Percentiles rank a stretch among this genome's conserved stretches.
phyloP scores from a whole-genome alignment of 2,888 invertebrate genomes.

The Melieria crassipennis region DNA sequence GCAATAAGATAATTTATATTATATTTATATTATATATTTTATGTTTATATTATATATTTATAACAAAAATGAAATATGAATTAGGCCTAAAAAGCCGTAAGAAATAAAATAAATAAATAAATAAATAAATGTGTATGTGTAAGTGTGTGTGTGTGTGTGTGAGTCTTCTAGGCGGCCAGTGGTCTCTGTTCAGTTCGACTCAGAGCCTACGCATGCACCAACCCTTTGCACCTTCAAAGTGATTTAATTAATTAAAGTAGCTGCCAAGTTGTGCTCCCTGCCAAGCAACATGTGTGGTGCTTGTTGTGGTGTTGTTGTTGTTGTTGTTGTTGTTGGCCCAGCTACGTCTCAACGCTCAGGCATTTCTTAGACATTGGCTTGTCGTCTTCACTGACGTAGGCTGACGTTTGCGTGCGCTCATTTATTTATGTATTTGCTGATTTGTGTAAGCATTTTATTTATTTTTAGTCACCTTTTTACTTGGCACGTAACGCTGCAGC shows the following conservation, averaged over 20 bases:
- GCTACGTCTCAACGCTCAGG: slow-evolving; percentile 44
- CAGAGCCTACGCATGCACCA: background rate
- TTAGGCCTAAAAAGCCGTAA: too few relatives aligned
- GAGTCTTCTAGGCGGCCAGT: background rate
- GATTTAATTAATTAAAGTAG: slow-evolving; percentile 18
- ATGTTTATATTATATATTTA: too few relatives aligned
- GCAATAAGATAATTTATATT: too few relatives aligned
- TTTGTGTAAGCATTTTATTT: too few relatives aligned
- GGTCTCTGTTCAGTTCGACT: background rate
- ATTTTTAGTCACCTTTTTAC: too few relatives aligned
- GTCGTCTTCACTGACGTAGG: too few relatives aligned
- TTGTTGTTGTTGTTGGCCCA: slow-evolving; percentile 4
- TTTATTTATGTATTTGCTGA: slow-evolving; percentile 38
- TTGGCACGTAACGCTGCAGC: background rate
- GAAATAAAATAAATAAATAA: too few relatives aligned
- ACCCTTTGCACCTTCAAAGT: slow-evolving; percentile 12
- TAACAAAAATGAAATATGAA: too few relatives aligned
- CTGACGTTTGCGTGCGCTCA: slow-evolving; percentile 38
- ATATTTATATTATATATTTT: too few relatives aligned
- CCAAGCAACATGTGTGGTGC: background rate
- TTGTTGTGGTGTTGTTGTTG: background rate
- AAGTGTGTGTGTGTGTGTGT: slow-evolving; percentile 6
- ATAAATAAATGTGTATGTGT: too few relatives aligned
- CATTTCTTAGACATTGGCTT: background rate
- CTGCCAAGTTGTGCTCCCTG: background rate